These are phyloP conservation scores for Paralvinella palmiformis DNA, from an alignment of 1,140 invertebrate species.

Conservation along the genomic window DNA sequence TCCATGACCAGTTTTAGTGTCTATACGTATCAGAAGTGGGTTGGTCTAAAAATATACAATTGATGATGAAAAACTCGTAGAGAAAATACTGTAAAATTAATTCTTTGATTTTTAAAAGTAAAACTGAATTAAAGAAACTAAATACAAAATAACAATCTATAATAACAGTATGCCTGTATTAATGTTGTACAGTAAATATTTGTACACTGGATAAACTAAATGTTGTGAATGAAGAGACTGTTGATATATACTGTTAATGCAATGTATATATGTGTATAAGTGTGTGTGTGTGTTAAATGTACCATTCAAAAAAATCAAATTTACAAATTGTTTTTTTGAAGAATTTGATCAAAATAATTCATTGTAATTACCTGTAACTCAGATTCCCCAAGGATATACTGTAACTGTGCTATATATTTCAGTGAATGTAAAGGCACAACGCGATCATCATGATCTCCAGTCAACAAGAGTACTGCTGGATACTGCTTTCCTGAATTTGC, in stretches of 20 bases:
- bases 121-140: not conserved
- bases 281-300: no score
- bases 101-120: not conserved
- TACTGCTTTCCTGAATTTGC: conserved; percentile 66
- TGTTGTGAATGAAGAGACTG: not conserved
- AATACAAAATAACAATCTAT: not conserved
- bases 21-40: conserved; percentile 81
- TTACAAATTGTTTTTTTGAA: not conserved
- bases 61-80: conserved; percentile 20
- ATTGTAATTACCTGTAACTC: conserved; percentile 51
- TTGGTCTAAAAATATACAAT: conserved; percentile 61
- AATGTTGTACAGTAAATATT: not conserved
- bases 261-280: not conserved
- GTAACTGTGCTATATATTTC: conserved; percentile 88
- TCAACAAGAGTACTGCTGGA: conserved; percentile 82
- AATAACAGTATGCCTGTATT: not conserved
- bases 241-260: not conserved
- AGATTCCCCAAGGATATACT: conserved; percentile 63
- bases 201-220: not conserved
- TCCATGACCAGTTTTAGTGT: conserved; percentile 94
- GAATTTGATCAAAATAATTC: no score
- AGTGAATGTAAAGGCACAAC: conserved; percentile 93
- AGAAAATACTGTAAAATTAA: not conserved
- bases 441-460: conserved; percentile 96
- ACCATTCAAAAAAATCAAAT: not conserved